Base-by-base conservation (phyloP, 2,797 vertebrate genomes). In the Craterocephalus amniculus region DNA sequence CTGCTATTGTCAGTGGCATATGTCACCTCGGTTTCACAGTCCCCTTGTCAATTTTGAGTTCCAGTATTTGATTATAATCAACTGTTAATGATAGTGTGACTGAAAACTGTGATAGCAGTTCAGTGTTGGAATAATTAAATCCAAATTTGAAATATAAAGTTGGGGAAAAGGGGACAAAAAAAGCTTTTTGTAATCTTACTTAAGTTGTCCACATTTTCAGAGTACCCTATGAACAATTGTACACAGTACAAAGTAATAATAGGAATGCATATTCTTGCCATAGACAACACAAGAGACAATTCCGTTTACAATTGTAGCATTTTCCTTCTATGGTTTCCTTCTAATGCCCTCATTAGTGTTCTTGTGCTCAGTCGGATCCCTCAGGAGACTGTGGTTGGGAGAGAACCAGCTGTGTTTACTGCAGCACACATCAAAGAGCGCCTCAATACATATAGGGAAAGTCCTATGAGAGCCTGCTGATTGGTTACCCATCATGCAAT, bases 271-370 rank as follows among this genome's bases (percentile, higher is more conserved):
- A 68, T 72, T 73, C 58, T 58, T 66, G 70, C 63, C 79, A 70
- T 63, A 87, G 77, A 85, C 73, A 84, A 79, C 81, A 84, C 67
- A 73, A 35, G 55, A 87, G 84, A 88, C 87, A 77, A 85, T 90
- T 88, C 78, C 87, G 92, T 94, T 93, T 93, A 93, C 90, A 92
- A 90, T 87, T 86, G 85, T 87, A 91, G 80, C 86, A 86, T 89
- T 93, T 93, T 81, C 88, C 82, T 83, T 85, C 87, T 83, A 91
- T 90, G 89, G 85, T 87, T 93, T 87, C 81, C 72, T 88, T 88
- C 87, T 95, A 94, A 95, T 94, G 92, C 83, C 86, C 93, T 95
- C 93, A 94, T 95, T 94, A 95, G 92, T 91, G 91, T 89, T 90
- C 87, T 90, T 85, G 87, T 88, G 86, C 84, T 74, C 80, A 88